A percentile compares a stretch with the other conserved stretches of the same genome.
Conservation (phyloP, 1,140 invertebrate genomes). For the Bombus soroeensis region DNA sequence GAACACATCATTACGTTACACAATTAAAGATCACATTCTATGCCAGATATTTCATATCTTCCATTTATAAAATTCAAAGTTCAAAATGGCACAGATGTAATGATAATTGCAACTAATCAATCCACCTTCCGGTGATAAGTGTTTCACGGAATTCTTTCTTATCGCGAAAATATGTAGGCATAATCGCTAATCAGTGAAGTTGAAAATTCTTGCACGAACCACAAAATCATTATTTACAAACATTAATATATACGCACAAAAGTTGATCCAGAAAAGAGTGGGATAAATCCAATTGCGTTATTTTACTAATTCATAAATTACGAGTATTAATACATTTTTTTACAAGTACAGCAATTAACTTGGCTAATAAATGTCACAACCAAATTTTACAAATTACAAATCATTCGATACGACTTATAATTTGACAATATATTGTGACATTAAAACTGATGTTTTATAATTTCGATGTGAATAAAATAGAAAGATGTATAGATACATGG, state of each 20-base stretch:
- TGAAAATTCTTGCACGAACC: not conserved
- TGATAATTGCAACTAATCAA: conserved; percentile 13
- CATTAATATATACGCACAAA: not conserved
- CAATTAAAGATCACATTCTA: not conserved
- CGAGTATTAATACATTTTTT: no score
- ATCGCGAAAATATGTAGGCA: not conserved
- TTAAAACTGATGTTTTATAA: no score
- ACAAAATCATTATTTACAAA: not conserved
- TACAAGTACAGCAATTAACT: rapidly evolving
- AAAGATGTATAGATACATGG: no score
- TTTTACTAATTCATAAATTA: no score
- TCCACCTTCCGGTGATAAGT: not conserved
- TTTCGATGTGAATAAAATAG: no score
- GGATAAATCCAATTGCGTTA: no score
- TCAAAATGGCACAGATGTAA: not conserved
- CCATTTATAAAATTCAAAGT: conserved; percentile 19
- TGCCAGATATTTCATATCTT: conserved; percentile 11
- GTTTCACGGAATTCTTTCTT: not conserved
- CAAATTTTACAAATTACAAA: no score
- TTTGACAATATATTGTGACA: no score
- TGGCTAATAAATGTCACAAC: no score
- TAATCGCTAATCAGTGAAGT: not conserved
- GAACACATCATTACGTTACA: not conserved
- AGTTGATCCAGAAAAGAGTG: no score
- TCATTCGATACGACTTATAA: no score